phyloP scores from a whole-genome alignment of 2,113 vertebrate species.

The Epinephelus lanceolatus region DNA sequence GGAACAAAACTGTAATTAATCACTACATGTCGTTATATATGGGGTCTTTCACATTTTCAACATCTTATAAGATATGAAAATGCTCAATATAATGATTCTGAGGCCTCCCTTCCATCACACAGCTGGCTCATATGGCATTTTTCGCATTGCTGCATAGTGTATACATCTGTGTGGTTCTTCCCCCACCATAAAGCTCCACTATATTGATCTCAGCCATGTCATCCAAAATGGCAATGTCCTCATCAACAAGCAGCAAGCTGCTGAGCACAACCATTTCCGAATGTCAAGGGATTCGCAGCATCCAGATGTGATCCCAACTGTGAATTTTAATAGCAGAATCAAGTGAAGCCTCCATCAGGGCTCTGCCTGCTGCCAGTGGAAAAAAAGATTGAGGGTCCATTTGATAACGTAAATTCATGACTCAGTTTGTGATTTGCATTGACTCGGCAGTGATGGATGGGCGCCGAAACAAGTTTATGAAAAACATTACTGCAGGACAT shows the following conservation, averaged over 20 bases:
- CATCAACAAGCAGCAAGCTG: constrained; percentile 33
- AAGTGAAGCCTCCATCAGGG: constrained; percentile 26
- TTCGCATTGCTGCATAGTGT: background rate
- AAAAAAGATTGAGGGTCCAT: constrained; percentile 30
- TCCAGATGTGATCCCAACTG: constrained; percentile 56
- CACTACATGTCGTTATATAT: too few relatives aligned
- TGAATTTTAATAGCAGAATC: constrained; percentile 64
- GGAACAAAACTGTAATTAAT: too few relatives aligned
- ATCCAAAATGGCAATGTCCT: constrained; percentile 43
- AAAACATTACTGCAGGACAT: constrained; percentile 70
- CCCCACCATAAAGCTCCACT: background rate
- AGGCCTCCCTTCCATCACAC: background rate
- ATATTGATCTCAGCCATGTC: constrained; percentile 20
- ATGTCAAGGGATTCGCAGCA: constrained; percentile 25
- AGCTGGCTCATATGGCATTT: background rate
- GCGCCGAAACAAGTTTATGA: constrained; percentile 39
- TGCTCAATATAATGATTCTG: background rate
- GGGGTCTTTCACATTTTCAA: too few relatives aligned
- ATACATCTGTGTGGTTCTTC: background rate
- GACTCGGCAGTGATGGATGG: constrained; percentile 64
- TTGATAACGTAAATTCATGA: constrained; percentile 60
- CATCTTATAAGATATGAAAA: too few relatives aligned
- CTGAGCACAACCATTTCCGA: constrained; percentile 29
- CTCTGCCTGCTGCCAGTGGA: constrained; percentile 25
- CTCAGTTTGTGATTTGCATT: constrained; percentile 66